Evolutionary conservation across 1,140 invertebrate species (phyloP), one percentile per base, ranked within the genome.

Genomic region (Drepana arcuata): DNA sequence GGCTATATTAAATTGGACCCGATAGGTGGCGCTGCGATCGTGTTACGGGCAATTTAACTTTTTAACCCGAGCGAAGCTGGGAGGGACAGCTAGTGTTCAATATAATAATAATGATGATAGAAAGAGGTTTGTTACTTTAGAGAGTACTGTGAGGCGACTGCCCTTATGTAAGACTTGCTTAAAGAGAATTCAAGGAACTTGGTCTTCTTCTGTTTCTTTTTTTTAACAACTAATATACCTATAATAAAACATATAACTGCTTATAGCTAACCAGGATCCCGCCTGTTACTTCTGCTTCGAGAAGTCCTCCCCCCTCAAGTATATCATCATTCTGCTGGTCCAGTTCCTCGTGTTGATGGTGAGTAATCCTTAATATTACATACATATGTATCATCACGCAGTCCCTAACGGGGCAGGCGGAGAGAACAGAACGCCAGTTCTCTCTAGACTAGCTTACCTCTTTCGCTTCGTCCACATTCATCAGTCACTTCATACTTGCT

Each of bases 261-360:
- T 42, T 56, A 4, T 41, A 59, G 50, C 30, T 4, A 40, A 42
- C 7, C n/a, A 16, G n/a, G 39, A 38, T 7, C 38, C 42, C 1
- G 12, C 33, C 1, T 41, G 41, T 13, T 69, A 63, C 30, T 47
- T 63, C 13, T 48, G 46, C 14, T 27, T 56, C 14, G 41, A 49
- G 3, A 38, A 52, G 0, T 35, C 13, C 6, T 15, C 53, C 4
- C 62, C 65, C 2, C 27, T 26, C 0, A 2, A 4, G 0, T 15
- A 37, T 1, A 41, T 75, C 7, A 10, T 68, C 0, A 33, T 48
- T 4, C 38, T 73, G 7, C 16, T 53, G 1, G 16, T 39, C 0
- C 58, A 65, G 12, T 48, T 57, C n/a, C 1, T 65, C 1, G 26
- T 63, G 7, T 66, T 53, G 12, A 66, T 67, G 67, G 73, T 73